Evolutionary conservation across 2,797 vertebrate genomes (phyloP).

Genomic region (Sitta carolinensis): DNA sequence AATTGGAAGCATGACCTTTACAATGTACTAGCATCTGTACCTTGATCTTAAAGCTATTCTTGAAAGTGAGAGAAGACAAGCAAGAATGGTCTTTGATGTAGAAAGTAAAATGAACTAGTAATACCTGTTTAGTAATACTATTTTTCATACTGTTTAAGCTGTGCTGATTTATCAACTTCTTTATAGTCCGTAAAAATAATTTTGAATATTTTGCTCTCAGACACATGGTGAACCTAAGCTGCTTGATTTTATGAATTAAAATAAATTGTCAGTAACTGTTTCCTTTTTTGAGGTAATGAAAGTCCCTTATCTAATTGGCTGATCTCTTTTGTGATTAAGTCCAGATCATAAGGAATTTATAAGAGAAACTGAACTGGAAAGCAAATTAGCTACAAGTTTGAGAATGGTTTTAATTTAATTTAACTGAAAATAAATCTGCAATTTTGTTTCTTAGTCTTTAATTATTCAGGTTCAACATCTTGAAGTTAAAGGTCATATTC

Average conservation of each 20-base stretch:
- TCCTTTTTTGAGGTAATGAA: background rate
- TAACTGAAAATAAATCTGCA: background rate
- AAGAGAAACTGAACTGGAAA: background rate
- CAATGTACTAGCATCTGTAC: no score
- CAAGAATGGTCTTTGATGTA: background rate
- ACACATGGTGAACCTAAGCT: background rate
- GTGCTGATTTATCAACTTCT: background rate
- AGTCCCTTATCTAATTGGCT: background rate
- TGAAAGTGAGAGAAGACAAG: background rate
- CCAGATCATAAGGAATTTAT: background rate
- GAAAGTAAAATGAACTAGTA: background rate
- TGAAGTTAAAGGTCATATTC: background rate
- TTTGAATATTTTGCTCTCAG: background rate
- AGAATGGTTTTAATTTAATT: background rate
- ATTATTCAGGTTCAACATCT: background rate
- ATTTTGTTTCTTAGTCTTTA: background rate
- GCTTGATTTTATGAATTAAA: background rate
- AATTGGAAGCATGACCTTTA: background rate
- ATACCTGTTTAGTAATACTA: background rate
- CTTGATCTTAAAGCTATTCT: background rate
- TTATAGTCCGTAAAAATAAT: background rate
- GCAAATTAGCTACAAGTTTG: background rate
- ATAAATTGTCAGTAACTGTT: background rate
- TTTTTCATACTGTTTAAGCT: background rate
- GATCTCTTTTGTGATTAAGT: background rate